Conservation (phyloP, 2,888 invertebrate genomes). For the Ptychoptera contaminata region DNA sequence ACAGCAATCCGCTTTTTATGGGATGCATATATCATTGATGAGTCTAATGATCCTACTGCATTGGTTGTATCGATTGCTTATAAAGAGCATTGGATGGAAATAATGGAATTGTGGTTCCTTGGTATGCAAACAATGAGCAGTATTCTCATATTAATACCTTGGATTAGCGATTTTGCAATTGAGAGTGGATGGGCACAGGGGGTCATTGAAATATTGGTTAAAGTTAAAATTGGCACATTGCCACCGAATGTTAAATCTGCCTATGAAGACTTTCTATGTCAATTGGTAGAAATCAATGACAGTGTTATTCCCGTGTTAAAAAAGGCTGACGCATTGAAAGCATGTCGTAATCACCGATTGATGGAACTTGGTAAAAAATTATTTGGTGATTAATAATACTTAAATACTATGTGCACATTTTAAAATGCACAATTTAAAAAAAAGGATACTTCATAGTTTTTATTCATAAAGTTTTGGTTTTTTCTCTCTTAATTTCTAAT, state of each 20-base stretch:
- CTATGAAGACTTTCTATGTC: constrained; percentile 77
- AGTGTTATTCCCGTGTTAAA: constrained; percentile 60
- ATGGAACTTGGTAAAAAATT: constrained; percentile 81
- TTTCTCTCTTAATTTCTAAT: no score
- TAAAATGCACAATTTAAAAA: no score
- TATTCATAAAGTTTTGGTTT: no score
- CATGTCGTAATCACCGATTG: constrained; percentile 72
- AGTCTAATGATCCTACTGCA: constrained; percentile 66
- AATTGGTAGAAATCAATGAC: constrained; percentile 65
- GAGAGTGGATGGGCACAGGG: constrained; percentile 92
- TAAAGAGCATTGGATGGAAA: constrained; percentile 77
- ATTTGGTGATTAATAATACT: constrained; percentile 56
- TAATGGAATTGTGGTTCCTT: constrained; percentile 83
- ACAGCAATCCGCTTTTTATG: constrained; percentile 80
- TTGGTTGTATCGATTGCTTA: constrained; percentile 73
- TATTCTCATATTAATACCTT: constrained; percentile 63
- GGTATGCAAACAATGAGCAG: constrained; percentile 87
- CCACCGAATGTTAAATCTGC: constrained; percentile 76
- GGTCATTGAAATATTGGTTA: constrained; percentile 63
- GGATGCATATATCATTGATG: constrained; percentile 85
- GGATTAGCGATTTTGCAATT: constrained; percentile 81
- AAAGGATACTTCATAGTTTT: no score
- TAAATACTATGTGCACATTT: not conserved
- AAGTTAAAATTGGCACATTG: constrained; percentile 68
- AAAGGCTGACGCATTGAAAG: constrained; percentile 65